phyloP scores from a whole-genome alignment of 2,797 vertebrate species.

The Decapterus maruadsi region DNA sequence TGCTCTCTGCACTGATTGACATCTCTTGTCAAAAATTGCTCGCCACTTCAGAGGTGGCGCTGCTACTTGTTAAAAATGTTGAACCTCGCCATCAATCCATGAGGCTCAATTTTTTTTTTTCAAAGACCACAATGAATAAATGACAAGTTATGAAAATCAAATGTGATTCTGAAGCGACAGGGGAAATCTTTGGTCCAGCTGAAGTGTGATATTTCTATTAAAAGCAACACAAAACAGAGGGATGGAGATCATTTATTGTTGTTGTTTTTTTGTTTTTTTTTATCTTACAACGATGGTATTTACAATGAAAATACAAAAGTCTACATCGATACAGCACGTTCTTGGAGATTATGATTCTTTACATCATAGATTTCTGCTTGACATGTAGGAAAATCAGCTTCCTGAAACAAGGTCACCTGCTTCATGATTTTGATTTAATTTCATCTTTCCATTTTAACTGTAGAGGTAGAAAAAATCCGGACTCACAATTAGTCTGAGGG shows the following conservation, averaged over 20 bases:
- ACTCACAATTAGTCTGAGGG: constrained; percentile 76
- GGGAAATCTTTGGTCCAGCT: constrained; percentile 6
- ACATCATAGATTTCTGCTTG: not conserved
- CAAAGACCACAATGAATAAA: constrained; percentile 16
- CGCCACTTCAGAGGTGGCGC: constrained; percentile 9
- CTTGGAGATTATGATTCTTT: not conserved
- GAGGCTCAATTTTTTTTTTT: constrained; percentile 13
- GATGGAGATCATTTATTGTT: constrained; percentile 1
- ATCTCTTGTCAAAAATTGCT: not conserved
- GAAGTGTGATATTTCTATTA: constrained; percentile 5
- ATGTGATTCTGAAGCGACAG: constrained; percentile 10
- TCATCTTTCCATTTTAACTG: constrained; percentile 42
- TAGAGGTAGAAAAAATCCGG: constrained; percentile 47
- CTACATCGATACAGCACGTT: not conserved
- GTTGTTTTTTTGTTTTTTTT: not conserved
- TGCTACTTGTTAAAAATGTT: constrained; percentile 29
- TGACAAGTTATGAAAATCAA: constrained; percentile 13
- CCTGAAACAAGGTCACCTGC: constrained; percentile 52
- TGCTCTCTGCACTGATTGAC: constrained; percentile 21
- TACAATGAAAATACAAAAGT: constrained; percentile 9
- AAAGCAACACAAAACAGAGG: constrained; percentile 13
- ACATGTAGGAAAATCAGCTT: constrained; percentile 31
- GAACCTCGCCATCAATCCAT: constrained; percentile 25
- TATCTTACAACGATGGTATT: not conserved
- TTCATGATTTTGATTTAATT: constrained; percentile 69